These are phyloP conservation scores for Agonopterix alstromeriana DNA, from an alignment of 2,888 invertebrate genomes.

Conservation along the genomic window DNA sequence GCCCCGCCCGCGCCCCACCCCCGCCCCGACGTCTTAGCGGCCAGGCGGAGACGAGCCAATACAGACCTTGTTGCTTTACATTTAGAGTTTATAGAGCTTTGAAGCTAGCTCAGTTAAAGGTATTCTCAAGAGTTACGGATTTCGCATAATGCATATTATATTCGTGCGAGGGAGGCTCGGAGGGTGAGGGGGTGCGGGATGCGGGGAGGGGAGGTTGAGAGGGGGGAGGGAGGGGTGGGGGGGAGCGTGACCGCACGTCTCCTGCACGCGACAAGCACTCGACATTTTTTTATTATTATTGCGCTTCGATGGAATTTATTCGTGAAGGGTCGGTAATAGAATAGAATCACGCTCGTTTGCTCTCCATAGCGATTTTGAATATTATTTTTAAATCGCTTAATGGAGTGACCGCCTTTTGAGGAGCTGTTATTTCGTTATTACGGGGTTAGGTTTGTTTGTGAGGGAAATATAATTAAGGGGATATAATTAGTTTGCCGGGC, in stretches of 20 bases:
- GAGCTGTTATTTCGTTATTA: conserved; percentile 37
- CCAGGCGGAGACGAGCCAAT: background rate
- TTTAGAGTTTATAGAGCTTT: background rate
- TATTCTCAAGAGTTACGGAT: conserved; percentile 74
- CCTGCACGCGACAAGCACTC: conserved; percentile 74
- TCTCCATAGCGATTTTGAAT: conserved; percentile 63
- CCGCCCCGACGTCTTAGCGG: conserved; percentile 17
- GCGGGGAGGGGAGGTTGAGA: conserved; percentile 18
- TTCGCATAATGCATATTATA: conserved; percentile 77
- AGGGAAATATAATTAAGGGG: conserved; percentile 17
- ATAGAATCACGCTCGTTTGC: conserved; percentile 60
- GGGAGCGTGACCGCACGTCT: conserved; percentile 68
- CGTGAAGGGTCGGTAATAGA: conserved; percentile 59
- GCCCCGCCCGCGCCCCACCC: conserved; percentile 26
- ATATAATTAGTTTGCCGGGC: conserved; percentile 54
- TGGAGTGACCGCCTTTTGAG: conserved; percentile 52
- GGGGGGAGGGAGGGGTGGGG: conserved; percentile 16
- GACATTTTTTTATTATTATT: conserved; percentile 77
- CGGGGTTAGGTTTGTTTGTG: background rate
- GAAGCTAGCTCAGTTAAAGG: conserved; percentile 36
- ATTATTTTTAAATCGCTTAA: conserved; percentile 73
- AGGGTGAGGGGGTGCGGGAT: conserved; percentile 15
- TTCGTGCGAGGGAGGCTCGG: conserved; percentile 39
- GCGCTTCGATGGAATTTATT: conserved; percentile 73
- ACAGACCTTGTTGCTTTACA: background rate